Percentiles rank a stretch among this genome's conserved stretches.
Evolutionary conservation across 2,888 invertebrate genomes (phyloP).

Genomic region (Lycaena phlaeas): DNA sequence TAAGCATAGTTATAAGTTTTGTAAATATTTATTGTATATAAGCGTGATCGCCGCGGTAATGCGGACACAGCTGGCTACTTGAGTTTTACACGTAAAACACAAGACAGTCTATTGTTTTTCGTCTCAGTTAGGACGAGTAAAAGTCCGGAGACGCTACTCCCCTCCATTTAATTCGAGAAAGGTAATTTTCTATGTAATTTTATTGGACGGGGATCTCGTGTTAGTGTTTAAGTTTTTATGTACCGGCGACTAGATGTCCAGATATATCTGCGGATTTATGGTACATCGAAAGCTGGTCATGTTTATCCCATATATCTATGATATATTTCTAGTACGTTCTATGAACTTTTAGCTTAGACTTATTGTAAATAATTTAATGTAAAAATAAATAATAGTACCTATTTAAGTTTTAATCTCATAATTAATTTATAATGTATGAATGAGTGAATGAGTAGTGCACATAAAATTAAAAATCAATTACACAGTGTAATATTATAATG

Average conservation of each 20-base stretch:
- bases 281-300: conserved; percentile 76
- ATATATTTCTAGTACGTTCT: conserved; percentile 98
- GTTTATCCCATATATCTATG: conserved; percentile 98
- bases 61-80: conserved; percentile 52
- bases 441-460: too few relatives aligned
- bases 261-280: conserved; percentile 27
- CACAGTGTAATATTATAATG: too few relatives aligned
- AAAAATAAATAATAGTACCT: background rate
- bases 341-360: conserved; percentile 80
- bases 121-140: conserved; percentile 27
- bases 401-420: conserved; percentile 6
- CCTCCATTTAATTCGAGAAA: conserved; percentile 69
- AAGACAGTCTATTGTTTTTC: conserved; percentile 43
- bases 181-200: conserved; percentile 71
- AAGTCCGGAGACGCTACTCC: conserved; percentile 35
- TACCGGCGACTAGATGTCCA: conserved; percentile 53
- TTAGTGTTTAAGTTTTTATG: conserved; percentile 52
- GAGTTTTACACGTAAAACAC: conserved; percentile 51
- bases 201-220: conserved; percentile 56
- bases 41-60: conserved; percentile 60
- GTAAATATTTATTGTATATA: conserved; percentile 46
- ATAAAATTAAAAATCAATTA: too few relatives aligned
- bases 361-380: conserved; percentile 53
- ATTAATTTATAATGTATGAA: background rate
- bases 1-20: conserved; percentile 63